Evolutionary conservation across 2,888 invertebrate species (phyloP).

Genomic region (Criorhina ranunculi): DNA sequence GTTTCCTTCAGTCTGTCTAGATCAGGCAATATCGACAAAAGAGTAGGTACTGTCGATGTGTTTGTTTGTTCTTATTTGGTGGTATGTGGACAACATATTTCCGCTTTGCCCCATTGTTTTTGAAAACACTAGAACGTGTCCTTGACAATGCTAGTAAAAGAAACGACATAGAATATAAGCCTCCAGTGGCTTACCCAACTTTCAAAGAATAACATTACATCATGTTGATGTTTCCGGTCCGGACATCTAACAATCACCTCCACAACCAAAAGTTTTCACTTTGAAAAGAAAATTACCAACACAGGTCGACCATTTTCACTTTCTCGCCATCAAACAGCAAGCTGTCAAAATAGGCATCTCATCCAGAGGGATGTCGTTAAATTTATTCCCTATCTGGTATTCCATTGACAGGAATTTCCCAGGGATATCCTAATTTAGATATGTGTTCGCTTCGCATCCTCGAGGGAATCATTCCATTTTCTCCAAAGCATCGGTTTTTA

Average conservation of each 20-base stretch:
- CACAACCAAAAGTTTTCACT: background rate
- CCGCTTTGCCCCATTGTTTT: too few relatives aligned
- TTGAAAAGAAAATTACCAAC: background rate
- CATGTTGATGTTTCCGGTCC: too few relatives aligned
- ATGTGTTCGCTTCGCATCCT: slow-evolving; percentile 19
- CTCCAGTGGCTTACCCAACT: too few relatives aligned
- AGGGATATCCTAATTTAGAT: slow-evolving; percentile 36
- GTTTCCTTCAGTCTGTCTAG: too few relatives aligned
- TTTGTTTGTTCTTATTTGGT: too few relatives aligned
- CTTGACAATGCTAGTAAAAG: too few relatives aligned
- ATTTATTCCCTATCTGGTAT: slow-evolving; percentile 19
- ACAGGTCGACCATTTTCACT: background rate
- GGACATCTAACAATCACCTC: background rate
- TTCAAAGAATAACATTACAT: too few relatives aligned
- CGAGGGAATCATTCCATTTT: slow-evolving; percentile 43
- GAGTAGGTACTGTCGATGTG: too few relatives aligned
- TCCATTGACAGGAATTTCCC: slow-evolving; percentile 1
- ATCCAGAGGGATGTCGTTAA: slow-evolving; percentile 8
- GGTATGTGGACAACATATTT: too few relatives aligned
- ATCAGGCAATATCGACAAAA: too few relatives aligned
- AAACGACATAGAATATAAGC: too few relatives aligned
- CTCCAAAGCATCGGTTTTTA: slow-evolving; percentile 48
- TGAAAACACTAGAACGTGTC: too few relatives aligned
- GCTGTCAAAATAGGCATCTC: slow-evolving; percentile 33
- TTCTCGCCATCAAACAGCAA: slow-evolving; percentile 16